Evolutionary conservation across 2,888 invertebrate species (phyloP), one percentile per base, ranked within the genome.

Genomic region (Orthonevra nobilis): DNA sequence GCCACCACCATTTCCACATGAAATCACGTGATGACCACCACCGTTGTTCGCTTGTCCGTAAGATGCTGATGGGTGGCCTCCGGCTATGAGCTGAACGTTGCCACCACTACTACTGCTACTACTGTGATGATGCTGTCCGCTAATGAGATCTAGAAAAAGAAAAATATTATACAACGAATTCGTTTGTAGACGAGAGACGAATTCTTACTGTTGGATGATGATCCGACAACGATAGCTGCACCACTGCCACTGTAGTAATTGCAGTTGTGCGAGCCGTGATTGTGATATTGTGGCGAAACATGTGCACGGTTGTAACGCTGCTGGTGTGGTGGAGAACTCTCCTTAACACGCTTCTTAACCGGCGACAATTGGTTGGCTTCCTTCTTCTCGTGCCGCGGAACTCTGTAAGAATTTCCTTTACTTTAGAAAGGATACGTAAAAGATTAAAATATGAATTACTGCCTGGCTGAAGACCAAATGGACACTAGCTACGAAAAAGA

Each of bases 291-390:
- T 38, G 89, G 89, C 46, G 89, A 89, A 7, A 88, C 86, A 74
- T 89, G 89, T 34, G 87, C 83, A 48, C 88, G 87, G 83, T 88
- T 88, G 68, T 89, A 89, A 30, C 89, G 88, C 83, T 89, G 89
- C 83, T 89, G 89, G 72, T 93, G 92, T 36, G 96, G 97, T 17
- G 97, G 97, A 17, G 97, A 96, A 85, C 96, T 97, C 87, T 98
- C 98, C 88, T 98, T 98, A 38, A 98, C 97, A 12, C 98, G 92
- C 88, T 98, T 98, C 91, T 98, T 98, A 19, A 98, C 97, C 1
- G 98, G 98, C 84, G 97, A 97, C 84, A 98, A 90, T 87, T 97
- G 97, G 64, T 95, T 95, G 64, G 94, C 94, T 86, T 94, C 94
- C 87, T 96, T 96, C 88, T 96, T 96, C 85, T 94, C 93, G 83